These are phyloP conservation scores for Tenualosa ilisha DNA, from an alignment of 2,797 vertebrate genomes.

Conservation along the genomic window DNA sequence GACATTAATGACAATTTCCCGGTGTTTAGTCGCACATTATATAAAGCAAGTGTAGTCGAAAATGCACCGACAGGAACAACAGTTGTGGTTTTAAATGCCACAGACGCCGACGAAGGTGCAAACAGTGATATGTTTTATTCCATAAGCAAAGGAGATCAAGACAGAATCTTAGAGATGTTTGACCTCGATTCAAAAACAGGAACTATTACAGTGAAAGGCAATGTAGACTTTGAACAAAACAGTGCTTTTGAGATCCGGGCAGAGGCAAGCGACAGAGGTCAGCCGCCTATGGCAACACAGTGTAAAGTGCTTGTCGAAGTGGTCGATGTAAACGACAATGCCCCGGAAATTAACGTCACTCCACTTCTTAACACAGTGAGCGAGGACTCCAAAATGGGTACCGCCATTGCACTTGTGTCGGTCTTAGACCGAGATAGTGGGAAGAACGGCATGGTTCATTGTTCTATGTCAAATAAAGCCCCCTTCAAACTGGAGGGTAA, in stretches of 20 bases:
- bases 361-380: conserved; percentile 66
- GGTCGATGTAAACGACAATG: conserved; percentile 76
- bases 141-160: conserved; percentile 53
- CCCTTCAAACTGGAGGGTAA: conserved; percentile 68
- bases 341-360: conserved; percentile 69
- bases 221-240: conserved; percentile 66
- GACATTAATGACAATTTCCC: conserved; percentile 73
- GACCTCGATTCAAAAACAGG: conserved; percentile 71
- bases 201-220: conserved; percentile 65
- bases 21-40: conserved; percentile 58
- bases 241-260: conserved; percentile 61
- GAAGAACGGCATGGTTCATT: conserved; percentile 34
- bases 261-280: conserved; percentile 72
- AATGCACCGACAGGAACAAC: conserved; percentile 45
- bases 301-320: conserved; percentile 75
- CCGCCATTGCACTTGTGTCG: conserved; percentile 33
- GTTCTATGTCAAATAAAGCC: neutral
- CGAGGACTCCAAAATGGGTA: conserved; percentile 68
- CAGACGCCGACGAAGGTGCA: conserved; percentile 61
- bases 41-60: conserved; percentile 63
- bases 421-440: conserved; percentile 46
- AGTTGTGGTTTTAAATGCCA: conserved; percentile 58
- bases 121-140: conserved; percentile 68
- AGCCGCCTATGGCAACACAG: conserved; percentile 66
- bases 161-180: conserved; percentile 55